These are phyloP conservation scores for Drosophila pseudoobscura DNA, from an alignment of 1,140 invertebrate genomes.

Conservation along the genomic window DNA sequence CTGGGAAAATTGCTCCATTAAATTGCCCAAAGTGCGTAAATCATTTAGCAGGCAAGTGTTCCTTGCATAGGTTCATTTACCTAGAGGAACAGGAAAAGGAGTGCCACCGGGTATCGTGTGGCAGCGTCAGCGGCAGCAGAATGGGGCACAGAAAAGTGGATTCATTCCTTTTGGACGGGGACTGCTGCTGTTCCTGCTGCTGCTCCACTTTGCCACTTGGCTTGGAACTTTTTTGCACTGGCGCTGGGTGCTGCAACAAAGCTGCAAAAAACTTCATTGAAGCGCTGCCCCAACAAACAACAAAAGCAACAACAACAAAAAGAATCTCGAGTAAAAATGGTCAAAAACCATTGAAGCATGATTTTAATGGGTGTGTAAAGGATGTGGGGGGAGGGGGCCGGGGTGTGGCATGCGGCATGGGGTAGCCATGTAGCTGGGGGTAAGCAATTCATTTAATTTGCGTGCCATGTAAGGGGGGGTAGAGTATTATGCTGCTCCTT, in stretches of 20 bases:
- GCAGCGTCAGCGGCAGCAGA: constrained; percentile 4
- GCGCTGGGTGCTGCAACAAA: constrained; percentile 46
- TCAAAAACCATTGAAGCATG: constrained; percentile 79
- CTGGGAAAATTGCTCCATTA: constrained; percentile 48
- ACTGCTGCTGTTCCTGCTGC: constrained; percentile 1
- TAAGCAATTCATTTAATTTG: constrained; percentile 81
- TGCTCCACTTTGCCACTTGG: constrained; percentile 44
- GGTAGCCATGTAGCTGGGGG: constrained; percentile 40
- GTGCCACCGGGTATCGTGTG: too few species aligned
- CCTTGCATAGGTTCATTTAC: constrained; percentile 75
- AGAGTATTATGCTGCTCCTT: constrained; percentile 22
- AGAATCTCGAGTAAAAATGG: constrained; percentile 62
- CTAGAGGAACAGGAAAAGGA: constrained; percentile 30
- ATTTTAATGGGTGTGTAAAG: constrained; percentile 64
- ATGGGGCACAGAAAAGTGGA: constrained; percentile 1
- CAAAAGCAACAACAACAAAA: constrained; percentile 45
- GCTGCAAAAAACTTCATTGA: constrained; percentile 59
- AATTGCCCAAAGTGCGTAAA: constrained; percentile 58
- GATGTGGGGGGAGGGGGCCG: not conserved
- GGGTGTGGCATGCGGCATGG: not conserved
- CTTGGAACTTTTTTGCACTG: constrained; percentile 51
- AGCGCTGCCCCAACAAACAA: constrained; percentile 26
- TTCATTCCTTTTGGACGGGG: constrained; percentile 13
- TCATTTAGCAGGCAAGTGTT: constrained; percentile 66
- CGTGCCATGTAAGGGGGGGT: constrained; percentile 52